Base-by-base conservation (phyloP, 2,797 vertebrate genomes). In the Petrocephalus sullivani region DNA sequence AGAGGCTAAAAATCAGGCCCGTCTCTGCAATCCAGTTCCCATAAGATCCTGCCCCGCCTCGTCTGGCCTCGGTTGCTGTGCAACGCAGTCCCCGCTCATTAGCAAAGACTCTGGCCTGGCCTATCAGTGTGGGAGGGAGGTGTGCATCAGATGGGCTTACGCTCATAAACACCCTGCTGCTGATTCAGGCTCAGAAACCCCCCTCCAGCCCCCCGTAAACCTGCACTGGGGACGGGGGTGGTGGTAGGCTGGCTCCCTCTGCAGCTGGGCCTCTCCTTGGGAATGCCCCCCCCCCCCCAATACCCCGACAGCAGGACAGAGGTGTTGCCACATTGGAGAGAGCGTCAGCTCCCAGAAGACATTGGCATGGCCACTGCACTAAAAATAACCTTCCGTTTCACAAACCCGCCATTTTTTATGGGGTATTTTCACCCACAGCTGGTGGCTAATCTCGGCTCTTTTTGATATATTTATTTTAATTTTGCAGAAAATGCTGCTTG, bases 311-410 rank as follows among this genome's bases (percentile, higher is more conserved):
- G 19, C 46, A 23, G 16, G 4, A 78, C 71, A 78, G 71, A 78
- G 2, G 49, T 14, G 9, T 53, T 2, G 9, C 49, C 9, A 23
- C 46, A 53, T 41, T 46, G 3, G 2, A 56, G 51, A 14, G 6
- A 21, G 23, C 4, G 21, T 33, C 81, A 33, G 33, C 60, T 28
- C 46, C 46, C 33, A 7, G 7, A 46, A 41, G 23, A 9, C 61
- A 41, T 6, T 41, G 61, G 16, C 83, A 61, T 4, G 10, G 9
- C 49, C 46, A 0, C 58, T 28, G 41, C 87, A 91, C 92, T 94
- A 94, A 94, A 95, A 93, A 95, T 94, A 94, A 90, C 90, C 86
- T 5, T 85, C 46, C n/a, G 9, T 71, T 61, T 58, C 41, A 33
- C 78, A 51, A 23, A 41, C 64, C 28, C 28, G 12, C 64, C 12